Evolutionary conservation across 2,797 vertebrate species (phyloP).

Genomic region (Brachyrhaphis roseni): DNA sequence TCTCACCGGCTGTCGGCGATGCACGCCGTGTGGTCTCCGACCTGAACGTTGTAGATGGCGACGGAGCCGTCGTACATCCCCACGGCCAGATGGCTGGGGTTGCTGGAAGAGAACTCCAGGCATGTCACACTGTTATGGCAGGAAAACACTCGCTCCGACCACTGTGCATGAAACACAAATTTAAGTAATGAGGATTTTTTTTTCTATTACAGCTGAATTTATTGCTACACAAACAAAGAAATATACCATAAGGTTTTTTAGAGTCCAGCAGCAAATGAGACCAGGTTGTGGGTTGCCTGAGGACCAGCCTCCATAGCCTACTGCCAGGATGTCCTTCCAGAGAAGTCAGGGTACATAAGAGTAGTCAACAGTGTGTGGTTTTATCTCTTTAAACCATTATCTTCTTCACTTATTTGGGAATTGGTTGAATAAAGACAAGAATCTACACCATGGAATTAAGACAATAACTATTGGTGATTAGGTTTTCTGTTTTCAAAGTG

Average conservation of each 20-base stretch:
- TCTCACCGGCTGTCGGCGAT: conserved; percentile 82
- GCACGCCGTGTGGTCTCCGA: not conserved
- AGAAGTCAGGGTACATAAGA: not conserved
- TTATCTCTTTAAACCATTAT: not conserved
- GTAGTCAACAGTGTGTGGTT: not conserved
- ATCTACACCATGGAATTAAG: not conserved
- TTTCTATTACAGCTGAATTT: not conserved
- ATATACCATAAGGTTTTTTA: conserved; percentile 88
- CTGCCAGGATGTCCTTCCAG: conserved; percentile 88
- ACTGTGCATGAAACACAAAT: conserved; percentile 73
- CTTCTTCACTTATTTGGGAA: not conserved
- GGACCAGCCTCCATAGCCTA: conserved; percentile 84
- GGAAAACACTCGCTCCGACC: conserved; percentile 86
- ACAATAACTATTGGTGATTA: not conserved
- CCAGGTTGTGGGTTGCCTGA: conserved; percentile 80
- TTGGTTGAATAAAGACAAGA: not conserved
- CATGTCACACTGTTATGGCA: conserved; percentile 83
- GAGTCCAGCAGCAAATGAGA: conserved; percentile 91
- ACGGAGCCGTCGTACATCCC: conserved; percentile 84
- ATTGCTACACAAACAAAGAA: not conserved
- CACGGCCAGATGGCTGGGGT: conserved; percentile 83
- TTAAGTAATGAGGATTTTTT: not conserved
- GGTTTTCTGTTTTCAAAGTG: not conserved
- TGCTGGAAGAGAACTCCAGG: conserved; percentile 85
- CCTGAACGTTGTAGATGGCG: conserved; percentile 80